Percentiles rank a stretch among this genome's conserved stretches.
Evolutionary conservation across 2,113 vertebrate genomes (phyloP).

Genomic region (Aptenodytes forsteri): DNA sequence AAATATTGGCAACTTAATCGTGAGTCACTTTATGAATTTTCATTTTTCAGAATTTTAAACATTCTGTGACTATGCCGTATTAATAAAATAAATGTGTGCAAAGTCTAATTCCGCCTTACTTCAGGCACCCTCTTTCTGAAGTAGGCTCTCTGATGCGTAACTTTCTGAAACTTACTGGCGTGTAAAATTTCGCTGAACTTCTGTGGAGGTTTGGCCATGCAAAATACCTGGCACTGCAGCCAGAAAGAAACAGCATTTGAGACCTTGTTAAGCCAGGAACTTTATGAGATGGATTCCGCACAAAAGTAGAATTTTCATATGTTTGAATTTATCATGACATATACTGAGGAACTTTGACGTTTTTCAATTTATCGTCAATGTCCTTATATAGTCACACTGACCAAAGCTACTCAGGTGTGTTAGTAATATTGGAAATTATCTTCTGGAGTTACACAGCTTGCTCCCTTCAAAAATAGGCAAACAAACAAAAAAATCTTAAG

Average conservation of each 20-base stretch:
- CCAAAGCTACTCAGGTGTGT: neutral
- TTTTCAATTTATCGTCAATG: neutral
- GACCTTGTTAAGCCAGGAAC: neutral
- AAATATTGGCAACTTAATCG: neutral
- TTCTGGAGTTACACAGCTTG: neutral
- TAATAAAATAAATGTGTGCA: neutral
- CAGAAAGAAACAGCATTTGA: neutral
- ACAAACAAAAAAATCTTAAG: neutral
- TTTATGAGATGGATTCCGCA: neutral
- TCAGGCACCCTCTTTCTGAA: neutral
- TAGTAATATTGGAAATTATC: neutral
- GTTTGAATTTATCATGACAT: neutral
- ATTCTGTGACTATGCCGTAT: neutral
- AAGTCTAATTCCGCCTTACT: neutral
- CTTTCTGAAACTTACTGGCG: neutral
- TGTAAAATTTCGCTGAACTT: neutral
- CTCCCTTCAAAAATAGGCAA: neutral
- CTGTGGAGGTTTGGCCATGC: neutral
- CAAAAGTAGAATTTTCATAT: neutral
- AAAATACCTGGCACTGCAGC: neutral
- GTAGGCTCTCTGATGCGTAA: neutral
- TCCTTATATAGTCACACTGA: neutral
- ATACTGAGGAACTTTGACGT: neutral
- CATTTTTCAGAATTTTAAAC: neutral
- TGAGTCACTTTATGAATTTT: neutral